These are phyloP conservation scores for Amphipoea lucens DNA, from an alignment of 2,888 invertebrate genomes.

Conservation along the genomic window DNA sequence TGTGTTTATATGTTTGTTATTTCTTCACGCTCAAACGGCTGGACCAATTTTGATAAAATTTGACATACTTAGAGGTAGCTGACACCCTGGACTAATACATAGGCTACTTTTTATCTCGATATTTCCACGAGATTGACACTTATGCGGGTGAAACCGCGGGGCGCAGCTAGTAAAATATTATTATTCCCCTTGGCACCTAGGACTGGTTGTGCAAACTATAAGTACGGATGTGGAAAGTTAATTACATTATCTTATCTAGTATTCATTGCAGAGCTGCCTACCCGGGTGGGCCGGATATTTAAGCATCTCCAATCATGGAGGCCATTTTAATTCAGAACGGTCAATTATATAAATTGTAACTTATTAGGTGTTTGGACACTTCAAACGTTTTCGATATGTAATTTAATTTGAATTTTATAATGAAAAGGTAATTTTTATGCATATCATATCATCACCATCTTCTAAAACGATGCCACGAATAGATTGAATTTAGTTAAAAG, in stretches of 20 bases:
- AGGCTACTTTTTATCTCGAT: too few relatives aligned
- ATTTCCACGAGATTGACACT: too few relatives aligned
- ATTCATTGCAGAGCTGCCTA: background rate
- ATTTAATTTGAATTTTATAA: conserved; percentile 59
- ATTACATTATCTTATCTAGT: background rate
- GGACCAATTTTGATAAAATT: too few relatives aligned
- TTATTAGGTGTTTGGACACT: conserved; percentile 34
- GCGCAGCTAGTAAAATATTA: too few relatives aligned
- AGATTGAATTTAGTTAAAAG: conserved; percentile 12
- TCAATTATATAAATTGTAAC: conserved; percentile 15
- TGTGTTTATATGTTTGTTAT: too few relatives aligned
- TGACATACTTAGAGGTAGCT: too few relatives aligned
- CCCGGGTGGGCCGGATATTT: background rate
- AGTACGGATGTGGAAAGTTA: background rate
- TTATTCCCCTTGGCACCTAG: background rate
- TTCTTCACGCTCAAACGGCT: too few relatives aligned
- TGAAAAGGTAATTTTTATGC: conserved; percentile 36
- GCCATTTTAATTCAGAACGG: background rate
- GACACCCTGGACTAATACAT: too few relatives aligned
- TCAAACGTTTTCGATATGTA: conserved; percentile 43
- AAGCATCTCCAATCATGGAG: background rate
- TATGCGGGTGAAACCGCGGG: too few relatives aligned
- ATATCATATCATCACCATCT: conserved; percentile 29
- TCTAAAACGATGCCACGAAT: conserved; percentile 9
- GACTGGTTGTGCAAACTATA: background rate